Percentiles rank a stretch among this genome's conserved stretches.
Conservation (phyloP, 2,113 vertebrate genomes). For the Pygoscelis antarcticus region DNA sequence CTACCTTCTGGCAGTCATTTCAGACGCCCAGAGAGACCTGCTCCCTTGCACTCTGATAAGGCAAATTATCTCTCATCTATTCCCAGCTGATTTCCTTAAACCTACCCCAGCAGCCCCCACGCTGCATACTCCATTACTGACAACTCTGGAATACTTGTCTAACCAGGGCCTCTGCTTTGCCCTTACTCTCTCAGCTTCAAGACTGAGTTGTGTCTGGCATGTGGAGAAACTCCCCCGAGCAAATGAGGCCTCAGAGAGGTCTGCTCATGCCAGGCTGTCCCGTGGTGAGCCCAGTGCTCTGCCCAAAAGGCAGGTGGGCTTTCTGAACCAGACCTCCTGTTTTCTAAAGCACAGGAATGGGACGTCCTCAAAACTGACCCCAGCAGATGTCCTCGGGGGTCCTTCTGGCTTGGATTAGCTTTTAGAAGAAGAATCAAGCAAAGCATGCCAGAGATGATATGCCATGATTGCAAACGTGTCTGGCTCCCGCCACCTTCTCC, state of each 20-base stretch:
- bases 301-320: not conserved
- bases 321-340: not conserved
- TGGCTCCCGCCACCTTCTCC: not conserved
- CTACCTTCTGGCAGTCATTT: constrained; percentile 12
- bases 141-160: not conserved
- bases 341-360: not conserved
- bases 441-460: not conserved
- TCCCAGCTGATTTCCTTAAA: constrained; percentile 44
- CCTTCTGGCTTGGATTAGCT: not conserved
- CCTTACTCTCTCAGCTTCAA: not conserved
- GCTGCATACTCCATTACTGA: not conserved
- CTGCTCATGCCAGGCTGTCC: not conserved
- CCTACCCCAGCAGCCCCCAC: constrained; percentile 20
- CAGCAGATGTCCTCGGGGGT: not conserved
- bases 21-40: constrained; percentile 17
- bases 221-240: not conserved
- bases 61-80: constrained; percentile 37
- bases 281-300: not conserved
- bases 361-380: not conserved
- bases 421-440: not conserved
- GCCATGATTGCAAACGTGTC: rapidly evolving
- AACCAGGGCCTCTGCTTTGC: constrained; percentile 54
- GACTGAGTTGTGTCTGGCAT: not conserved
- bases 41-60: constrained; percentile 15
- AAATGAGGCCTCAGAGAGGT: not conserved